Evolutionary conservation across 92 coral and sea anemone species (phyloP).

Genomic region (Siderastrea siderea): DNA sequence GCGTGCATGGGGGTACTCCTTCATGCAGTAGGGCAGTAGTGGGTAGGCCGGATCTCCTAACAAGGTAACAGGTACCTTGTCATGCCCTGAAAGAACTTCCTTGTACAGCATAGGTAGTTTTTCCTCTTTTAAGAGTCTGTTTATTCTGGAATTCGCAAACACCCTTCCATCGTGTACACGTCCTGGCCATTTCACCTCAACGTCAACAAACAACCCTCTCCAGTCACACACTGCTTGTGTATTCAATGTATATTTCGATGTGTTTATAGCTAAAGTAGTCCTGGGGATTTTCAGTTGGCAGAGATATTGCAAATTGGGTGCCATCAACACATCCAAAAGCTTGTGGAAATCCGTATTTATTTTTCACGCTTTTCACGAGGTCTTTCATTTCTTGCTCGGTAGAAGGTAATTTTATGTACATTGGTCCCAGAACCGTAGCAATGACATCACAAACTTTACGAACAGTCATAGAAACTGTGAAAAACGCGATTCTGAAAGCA

Average conservation of each 20-base stretch:
- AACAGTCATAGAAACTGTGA: constrained; percentile 37
- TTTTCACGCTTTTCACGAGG: constrained; percentile 21
- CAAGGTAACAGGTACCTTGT: constrained; percentile 64
- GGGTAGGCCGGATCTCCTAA: constrained; percentile 76
- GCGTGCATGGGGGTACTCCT: constrained; percentile 61
- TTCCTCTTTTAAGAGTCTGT: constrained; percentile 53
- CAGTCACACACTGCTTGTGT: constrained; percentile 67
- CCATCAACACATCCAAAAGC: constrained; percentile 69
- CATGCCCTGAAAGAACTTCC: constrained; percentile 59
- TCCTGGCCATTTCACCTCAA: constrained; percentile 52
- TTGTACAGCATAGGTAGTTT: constrained; percentile 61
- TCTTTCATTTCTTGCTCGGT: constrained; percentile 23
- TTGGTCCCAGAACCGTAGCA: constrained; percentile 29
- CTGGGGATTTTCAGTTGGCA: constrained; percentile 54
- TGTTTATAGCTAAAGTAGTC: constrained; percentile 62
- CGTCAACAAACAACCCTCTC: constrained; percentile 59
- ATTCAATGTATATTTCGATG: constrained; percentile 58
- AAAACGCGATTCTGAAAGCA: constrained; percentile 33
- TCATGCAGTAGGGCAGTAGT: constrained; percentile 66
- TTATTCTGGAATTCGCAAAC: constrained; percentile 65
- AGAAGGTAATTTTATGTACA: constrained; percentile 32
- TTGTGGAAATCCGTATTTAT: constrained; percentile 49
- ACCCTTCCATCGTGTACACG: constrained; percentile 58
- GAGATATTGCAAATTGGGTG: constrained; percentile 59
- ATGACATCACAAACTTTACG: constrained; percentile 40